Evolutionary conservation across 2,888 invertebrate genomes (phyloP).

Genomic region (Epinotia nisella): DNA sequence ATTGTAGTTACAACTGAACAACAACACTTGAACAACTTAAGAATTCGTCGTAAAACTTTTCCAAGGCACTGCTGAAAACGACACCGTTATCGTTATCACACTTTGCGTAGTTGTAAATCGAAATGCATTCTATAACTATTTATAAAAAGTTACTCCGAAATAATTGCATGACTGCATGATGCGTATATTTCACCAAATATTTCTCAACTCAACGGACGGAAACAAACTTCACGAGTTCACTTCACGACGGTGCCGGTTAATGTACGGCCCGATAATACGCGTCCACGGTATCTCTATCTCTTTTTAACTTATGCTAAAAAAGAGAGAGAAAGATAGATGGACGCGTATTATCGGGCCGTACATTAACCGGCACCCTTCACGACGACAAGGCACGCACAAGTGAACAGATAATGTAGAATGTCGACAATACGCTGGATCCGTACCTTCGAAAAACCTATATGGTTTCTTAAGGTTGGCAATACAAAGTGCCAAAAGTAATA

Average conservation of each 20-base stretch:
- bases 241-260: too few species aligned
- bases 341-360: too few species aligned
- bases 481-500: too few species aligned
- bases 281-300: too few species aligned
- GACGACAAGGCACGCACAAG: constrained; percentile 45
- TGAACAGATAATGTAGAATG: constrained; percentile 33
- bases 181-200: constrained; percentile 43
- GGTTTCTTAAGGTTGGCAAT: constrained; percentile 20
- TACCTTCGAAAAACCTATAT: neutral
- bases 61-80: constrained; percentile 61
- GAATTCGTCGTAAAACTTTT: constrained; percentile 71
- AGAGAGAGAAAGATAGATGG: too few species aligned
- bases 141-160: constrained; percentile 20
- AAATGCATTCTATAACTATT: constrained; percentile 32
- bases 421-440: neutral
- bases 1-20: constrained; percentile 45
- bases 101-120: constrained; percentile 45
- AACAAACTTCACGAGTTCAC: constrained; percentile 44
- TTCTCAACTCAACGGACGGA: constrained; percentile 45
- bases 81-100: constrained; percentile 53
- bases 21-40: constrained; percentile 54
- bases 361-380: too few species aligned
- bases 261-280: too few species aligned
- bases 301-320: too few species aligned
- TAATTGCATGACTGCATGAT: constrained; percentile 38